A percentile compares a stretch with the other conserved stretches of the same genome.
Evolutionary conservation across 2,888 invertebrate species (phyloP).

Genomic region (Synanthedon tipuliformis): DNA sequence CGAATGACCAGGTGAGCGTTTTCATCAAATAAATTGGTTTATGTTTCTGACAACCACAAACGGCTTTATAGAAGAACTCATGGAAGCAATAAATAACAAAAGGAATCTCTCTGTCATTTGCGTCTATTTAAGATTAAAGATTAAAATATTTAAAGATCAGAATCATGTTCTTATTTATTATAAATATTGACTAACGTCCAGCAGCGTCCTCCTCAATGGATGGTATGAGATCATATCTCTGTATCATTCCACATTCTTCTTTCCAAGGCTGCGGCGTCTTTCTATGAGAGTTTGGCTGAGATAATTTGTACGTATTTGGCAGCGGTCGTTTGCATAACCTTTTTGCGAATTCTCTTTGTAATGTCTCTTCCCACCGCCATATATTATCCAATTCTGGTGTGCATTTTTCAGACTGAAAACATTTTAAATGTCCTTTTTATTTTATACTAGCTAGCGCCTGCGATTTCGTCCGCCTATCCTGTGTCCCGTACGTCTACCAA

Average conservation of each 20-base stretch:
- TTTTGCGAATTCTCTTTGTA: slow-evolving; percentile 28
- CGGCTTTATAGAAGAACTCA: too few species aligned
- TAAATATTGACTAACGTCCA: slow-evolving; percentile 12
- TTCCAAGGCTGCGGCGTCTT: slow-evolving; percentile 8
- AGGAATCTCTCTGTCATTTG: too few species aligned
- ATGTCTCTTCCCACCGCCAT: slow-evolving; percentile 20
- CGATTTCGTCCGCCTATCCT: too few species aligned
- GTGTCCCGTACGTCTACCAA: too few species aligned
- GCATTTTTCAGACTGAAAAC: slow-evolving; percentile 18
- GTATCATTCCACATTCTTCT: slow-evolving; percentile 16
- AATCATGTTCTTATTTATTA: too few species aligned
- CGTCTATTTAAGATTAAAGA: too few species aligned
- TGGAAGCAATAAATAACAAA: too few species aligned
- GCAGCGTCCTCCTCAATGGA: slow-evolving; percentile 19
- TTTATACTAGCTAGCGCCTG: too few species aligned
- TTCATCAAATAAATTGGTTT: too few species aligned
- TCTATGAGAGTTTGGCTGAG: slow-evolving; percentile 2
- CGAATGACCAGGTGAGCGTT: too few species aligned
- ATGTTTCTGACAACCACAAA: too few species aligned
- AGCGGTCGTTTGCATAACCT: slow-evolving; percentile 22
- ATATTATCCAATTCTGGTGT: slow-evolving; percentile 18
- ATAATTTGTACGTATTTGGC: slow-evolving; percentile 29
- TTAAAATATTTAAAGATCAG: too few species aligned
- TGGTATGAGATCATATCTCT: slow-evolving; percentile 28
- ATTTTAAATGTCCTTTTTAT: background rate